Conservation (phyloP, 2,797 vertebrate species). For the Rhynchonycteris naso region DNA sequence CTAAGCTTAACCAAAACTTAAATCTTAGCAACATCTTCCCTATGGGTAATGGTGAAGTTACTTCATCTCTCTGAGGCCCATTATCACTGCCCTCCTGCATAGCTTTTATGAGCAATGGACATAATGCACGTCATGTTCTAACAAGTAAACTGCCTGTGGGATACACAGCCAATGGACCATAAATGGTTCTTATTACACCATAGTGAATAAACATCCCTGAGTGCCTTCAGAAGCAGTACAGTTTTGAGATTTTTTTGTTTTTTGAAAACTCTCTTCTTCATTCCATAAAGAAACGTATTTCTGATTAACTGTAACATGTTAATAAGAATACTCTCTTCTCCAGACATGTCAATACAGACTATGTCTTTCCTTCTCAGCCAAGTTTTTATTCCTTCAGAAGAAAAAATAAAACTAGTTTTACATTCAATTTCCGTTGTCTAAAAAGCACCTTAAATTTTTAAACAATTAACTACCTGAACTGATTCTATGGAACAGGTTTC, state of each 20-base stretch:
- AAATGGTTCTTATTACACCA: background rate
- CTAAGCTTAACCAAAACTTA: too few relatives aligned
- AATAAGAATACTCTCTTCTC: background rate
- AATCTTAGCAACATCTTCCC: background rate
- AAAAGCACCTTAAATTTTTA: background rate
- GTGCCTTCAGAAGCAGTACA: background rate
- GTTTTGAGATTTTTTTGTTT: background rate
- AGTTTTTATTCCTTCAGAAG: background rate
- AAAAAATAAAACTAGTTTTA: background rate
- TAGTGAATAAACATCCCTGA: background rate
- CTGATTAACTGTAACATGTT: background rate
- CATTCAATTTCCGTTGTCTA: background rate
- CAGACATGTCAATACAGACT: background rate
- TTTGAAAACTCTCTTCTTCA: background rate
- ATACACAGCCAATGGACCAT: background rate
- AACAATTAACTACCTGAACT: background rate
- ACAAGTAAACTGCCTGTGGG: background rate
- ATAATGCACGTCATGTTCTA: background rate
- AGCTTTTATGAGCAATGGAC: background rate
- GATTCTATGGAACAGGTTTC: constrained; percentile 13
- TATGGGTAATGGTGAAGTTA: background rate
- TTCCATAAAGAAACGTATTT: background rate
- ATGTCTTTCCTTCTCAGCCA: background rate
- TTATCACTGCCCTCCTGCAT: background rate
- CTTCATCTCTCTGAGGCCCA: background rate